Conservation (phyloP, 2,797 vertebrate species). For the Linurgus olivaceus region DNA sequence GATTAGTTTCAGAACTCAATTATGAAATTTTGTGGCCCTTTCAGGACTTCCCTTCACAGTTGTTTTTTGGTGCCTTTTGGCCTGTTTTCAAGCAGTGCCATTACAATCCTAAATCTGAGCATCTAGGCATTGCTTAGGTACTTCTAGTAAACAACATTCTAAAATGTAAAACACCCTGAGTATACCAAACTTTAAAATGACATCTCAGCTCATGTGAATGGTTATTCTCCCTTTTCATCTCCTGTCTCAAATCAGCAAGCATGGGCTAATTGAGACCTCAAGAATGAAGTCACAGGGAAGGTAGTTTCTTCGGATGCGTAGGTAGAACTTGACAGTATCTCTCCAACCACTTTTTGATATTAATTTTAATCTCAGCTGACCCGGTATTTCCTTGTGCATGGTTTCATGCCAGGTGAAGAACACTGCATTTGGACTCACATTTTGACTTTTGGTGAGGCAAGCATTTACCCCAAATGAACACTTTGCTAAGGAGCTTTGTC, state of each 20-base stretch:
- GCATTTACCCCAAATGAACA: neutral
- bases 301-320: neutral
- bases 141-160: neutral
- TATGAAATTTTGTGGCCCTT: neutral
- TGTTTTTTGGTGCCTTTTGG: neutral
- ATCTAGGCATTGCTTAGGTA: neutral
- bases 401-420: neutral
- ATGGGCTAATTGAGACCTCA: neutral
- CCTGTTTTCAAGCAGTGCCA: neutral
- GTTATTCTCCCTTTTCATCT: neutral
- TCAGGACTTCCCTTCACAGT: neutral
- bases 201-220: neutral
- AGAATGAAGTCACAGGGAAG: neutral
- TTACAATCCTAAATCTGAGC: neutral
- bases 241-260: neutral
- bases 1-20: neutral
- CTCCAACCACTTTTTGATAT: neutral
- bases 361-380: neutral
- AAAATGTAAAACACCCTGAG: neutral
- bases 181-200: neutral
- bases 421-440: neutral
- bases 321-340: neutral
- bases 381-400: neutral
- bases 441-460: neutral
- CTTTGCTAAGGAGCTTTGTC: neutral